A percentile compares a stretch with the other conserved stretches of the same genome.
Evolutionary conservation across 2,888 invertebrate genomes (phyloP).

Genomic region (Heliconius ismenius): DNA sequence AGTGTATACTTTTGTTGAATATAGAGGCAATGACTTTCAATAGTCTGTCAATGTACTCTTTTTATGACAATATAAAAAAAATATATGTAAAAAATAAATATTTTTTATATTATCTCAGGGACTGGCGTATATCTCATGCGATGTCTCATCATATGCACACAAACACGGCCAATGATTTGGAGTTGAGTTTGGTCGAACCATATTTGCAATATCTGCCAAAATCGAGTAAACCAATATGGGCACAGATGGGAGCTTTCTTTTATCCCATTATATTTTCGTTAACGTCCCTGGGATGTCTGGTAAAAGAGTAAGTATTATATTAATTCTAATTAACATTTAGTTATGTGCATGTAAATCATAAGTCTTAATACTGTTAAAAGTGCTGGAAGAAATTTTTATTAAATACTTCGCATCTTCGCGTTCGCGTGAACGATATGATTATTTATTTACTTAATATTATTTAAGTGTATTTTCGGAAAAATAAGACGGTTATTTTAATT

Average conservation of each 20-base stretch:
- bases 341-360: not conserved
- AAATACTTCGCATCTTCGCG: too few species aligned
- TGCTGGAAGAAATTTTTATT: too few species aligned
- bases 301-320: conserved; percentile 72
- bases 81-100: not conserved
- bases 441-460: too few species aligned
- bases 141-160: conserved; percentile 91
- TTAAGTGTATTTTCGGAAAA: too few species aligned
- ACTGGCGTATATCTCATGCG: conserved; percentile 90
- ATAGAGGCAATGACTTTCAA: not conserved
- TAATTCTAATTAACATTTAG: not conserved
- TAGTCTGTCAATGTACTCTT: not conserved
- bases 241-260: conserved; percentile 82
- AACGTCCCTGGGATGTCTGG: conserved; percentile 54
- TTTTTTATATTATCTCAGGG: conserved; percentile 66
- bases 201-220: conserved; percentile 85
- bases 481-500: too few species aligned
- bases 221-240: conserved; percentile 76
- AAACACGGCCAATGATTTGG: conserved; percentile 89
- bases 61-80: not conserved
- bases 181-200: conserved; percentile 87
- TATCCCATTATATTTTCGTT: conserved; percentile 71
- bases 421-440: too few species aligned
- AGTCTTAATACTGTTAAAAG: not conserved
- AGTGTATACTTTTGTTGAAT: not conserved